Evolutionary conservation across 2,888 invertebrate species (phyloP), one percentile per base, ranked within the genome.

Genomic region (Carabus problematicus): DNA sequence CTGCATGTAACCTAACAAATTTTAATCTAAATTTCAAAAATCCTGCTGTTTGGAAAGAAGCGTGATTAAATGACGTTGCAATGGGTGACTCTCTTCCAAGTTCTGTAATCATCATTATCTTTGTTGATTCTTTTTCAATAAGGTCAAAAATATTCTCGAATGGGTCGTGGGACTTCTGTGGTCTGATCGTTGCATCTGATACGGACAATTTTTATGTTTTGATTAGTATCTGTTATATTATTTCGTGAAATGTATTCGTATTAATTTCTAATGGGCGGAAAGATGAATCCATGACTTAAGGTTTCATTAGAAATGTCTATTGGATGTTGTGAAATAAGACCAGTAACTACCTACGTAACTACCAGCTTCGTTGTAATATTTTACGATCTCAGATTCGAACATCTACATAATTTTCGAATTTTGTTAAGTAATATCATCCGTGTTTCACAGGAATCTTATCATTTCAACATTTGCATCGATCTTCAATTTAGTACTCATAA

Each of bases 101-200:
- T 45, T 14, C n/a, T 62, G 58, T 66, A 66, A 66, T 66, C 59
- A 42, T 66, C 41, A 45, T 66, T 58, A 66, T 66, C 66, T 58
- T 58, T 66, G 40, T 14, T 18, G 49, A 66, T 39, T 59, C 58
- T 66, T 29, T 29, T 29, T 40, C 66, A 66, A 59, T 66, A 66
- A 66, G 66, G 66, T 66, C 66, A 66, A 58, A 66, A 66, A 59
- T 66, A 59, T 66, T 66, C 49, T 66, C 49, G 58, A 59, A 39
- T 40, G 18, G 66, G 66, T 66, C 66, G 66, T 66, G 66, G 59
- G 66, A 66, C 52, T 56, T 56, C 29, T 56, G n/a, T 19, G 18
- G 47, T 7, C 56, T 12, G 18, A 55, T 40, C 19, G 29, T 47
- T 55, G 18, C 43, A 66, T 66, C 66, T 59, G 49, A 66, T 59